Percentiles rank a stretch among this genome's conserved stretches.
phyloP scores from a whole-genome alignment of 2,113 vertebrate species.

The Misgurnus mizolepis region DNA sequence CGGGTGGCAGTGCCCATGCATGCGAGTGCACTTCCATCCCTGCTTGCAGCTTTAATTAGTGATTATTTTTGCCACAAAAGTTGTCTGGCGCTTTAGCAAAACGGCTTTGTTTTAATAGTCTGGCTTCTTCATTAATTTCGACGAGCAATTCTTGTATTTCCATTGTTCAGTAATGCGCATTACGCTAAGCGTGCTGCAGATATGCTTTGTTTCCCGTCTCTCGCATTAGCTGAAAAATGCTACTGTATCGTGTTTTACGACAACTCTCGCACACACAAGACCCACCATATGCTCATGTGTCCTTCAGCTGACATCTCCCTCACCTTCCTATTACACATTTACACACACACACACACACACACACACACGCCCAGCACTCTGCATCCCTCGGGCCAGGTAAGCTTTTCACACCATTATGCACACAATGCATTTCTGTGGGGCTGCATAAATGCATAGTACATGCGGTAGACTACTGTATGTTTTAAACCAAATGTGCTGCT shows the following conservation, averaged over 20 bases:
- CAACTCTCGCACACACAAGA: neutral
- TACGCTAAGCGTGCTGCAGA: constrained; percentile 2
- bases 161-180: constrained; percentile 11
- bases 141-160: constrained; percentile 17
- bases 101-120: constrained; percentile 8
- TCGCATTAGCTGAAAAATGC: constrained; percentile 9
- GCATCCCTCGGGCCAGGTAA: neutral
- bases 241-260: neutral
- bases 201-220: constrained; percentile 1
- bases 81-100: neutral
- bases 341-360: neutral
- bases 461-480: neutral
- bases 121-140: constrained; percentile 19
- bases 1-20: too few relatives aligned
- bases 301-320: constrained; percentile 58
- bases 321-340: constrained; percentile 27
- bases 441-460: neutral
- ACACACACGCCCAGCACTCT: neutral
- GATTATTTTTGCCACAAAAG: neutral
- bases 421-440: neutral
- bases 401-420: constrained; percentile 1
- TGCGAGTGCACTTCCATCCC: too few relatives aligned
- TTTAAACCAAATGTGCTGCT: neutral
- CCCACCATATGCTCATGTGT: constrained; percentile 48
- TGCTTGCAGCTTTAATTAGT: too few relatives aligned